Evolutionary conservation across 2,797 vertebrate genomes (phyloP).

Genomic region (Catharus ustulatus): DNA sequence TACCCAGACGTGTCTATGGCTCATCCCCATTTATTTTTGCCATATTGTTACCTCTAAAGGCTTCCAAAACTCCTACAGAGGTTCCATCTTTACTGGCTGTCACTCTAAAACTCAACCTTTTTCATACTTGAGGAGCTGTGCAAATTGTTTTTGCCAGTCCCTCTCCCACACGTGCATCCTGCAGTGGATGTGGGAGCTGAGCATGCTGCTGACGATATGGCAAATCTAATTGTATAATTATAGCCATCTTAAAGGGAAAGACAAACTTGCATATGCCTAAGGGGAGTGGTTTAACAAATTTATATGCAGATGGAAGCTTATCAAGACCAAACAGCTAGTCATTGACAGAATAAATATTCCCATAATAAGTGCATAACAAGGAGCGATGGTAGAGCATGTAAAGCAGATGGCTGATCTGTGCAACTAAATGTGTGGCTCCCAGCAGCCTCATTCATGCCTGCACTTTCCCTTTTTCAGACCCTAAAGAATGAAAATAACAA

Average conservation of each 20-base stretch:
- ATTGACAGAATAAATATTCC: constrained; percentile 49
- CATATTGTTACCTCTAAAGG: background rate
- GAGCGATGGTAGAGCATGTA: background rate
- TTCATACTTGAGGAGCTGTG: background rate
- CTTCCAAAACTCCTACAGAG: background rate
- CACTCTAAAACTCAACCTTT: background rate
- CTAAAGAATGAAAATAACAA: background rate
- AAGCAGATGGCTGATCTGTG: constrained; percentile 43
- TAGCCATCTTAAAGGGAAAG: constrained; percentile 44
- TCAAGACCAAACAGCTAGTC: constrained; percentile 58
- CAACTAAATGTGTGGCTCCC: background rate
- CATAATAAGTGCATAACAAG: constrained; percentile 47
- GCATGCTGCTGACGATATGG: background rate
- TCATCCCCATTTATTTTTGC: background rate
- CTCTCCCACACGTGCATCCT: background rate
- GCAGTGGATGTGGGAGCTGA: background rate
- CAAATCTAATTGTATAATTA: constrained; percentile 5
- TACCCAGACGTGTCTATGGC: background rate
- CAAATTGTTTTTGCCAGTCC: background rate
- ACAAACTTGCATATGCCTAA: constrained; percentile 47
- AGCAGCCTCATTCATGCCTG: constrained; percentile 5
- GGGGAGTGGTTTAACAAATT: constrained; percentile 64
- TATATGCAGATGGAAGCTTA: constrained; percentile 64
- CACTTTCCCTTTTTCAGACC: background rate
- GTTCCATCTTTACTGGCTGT: background rate